Base-by-base conservation (phyloP, 30 jellyfish, hydroid and myxozoan species). In the Hydractinia echinata region DNA sequence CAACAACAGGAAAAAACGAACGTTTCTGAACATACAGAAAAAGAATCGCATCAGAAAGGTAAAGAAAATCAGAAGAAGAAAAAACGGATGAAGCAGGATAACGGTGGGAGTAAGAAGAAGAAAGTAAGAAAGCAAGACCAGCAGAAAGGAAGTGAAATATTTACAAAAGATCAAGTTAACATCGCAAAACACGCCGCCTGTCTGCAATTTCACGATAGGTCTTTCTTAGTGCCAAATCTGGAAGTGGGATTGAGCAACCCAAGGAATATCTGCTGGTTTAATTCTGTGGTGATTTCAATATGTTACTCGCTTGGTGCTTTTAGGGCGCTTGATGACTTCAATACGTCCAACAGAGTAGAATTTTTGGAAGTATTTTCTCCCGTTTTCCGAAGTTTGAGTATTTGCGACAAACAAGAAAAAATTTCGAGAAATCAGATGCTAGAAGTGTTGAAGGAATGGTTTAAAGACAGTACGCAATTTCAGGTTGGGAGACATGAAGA, bases 401-500 rank as follows among this genome's bases (percentile, higher is more conserved):
- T 62, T 5, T 62, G 73, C 10, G 73, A 50, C 73, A 62, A 50
- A 6, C 7, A 62, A 62, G 30, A 39, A 10, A 62, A 5, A 10
- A 39, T 62, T 62, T 62, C 73, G 16, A 50, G 30, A 5, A 62
- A 15, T 39, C 50, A 62, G 10, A 39, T 62, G 10, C 30, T 50
- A 10, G 10, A 62, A 50, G 73, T 62, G 73, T 10, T 62, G 73
- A 62, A 62, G 7, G 73, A 62, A 62, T 62, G 73, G 7, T 62
- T 62, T 62, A 62, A 62, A 10, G 5, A 62, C 30, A 62, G 50
- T 10, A 62, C 73, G 30, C 73, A 62, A 62, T 62, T 5, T 10
- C 73, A 62, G 16, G 73, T 62, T 50, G 73, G 73, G 10, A 7
- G 30, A 62, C 73, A 62, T 50, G 73, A 62, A 62, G 73, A 62